These are phyloP conservation scores for Percopsis transmontana DNA, from an alignment of 2,113 vertebrate genomes.

Conservation along the genomic window DNA sequence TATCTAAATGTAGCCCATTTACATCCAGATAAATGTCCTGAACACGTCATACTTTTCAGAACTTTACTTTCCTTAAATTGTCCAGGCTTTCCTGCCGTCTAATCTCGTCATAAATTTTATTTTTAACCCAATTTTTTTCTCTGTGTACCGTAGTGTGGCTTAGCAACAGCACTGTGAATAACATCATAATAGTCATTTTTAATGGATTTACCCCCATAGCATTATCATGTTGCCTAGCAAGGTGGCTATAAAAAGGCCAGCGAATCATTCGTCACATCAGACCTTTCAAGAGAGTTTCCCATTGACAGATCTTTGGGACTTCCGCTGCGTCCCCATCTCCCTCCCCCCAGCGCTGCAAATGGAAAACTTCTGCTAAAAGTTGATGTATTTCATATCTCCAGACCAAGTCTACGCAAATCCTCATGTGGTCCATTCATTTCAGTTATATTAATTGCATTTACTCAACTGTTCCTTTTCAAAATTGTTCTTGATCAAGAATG, in stretches of 20 bases:
- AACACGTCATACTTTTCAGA: slow-evolving; percentile 21
- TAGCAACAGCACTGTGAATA: slow-evolving; percentile 61
- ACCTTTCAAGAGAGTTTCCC: slow-evolving; percentile 48
- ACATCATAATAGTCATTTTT: slow-evolving; percentile 56
- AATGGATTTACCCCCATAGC: slow-evolving; percentile 54
- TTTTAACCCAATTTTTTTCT: slow-evolving; percentile 57
- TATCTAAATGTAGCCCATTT: too few species aligned
- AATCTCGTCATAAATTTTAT: slow-evolving; percentile 60
- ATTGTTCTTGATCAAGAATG: too few species aligned
- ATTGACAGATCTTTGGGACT: slow-evolving; percentile 42
- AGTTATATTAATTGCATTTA: not conserved
- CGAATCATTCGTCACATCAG: slow-evolving; percentile 46
- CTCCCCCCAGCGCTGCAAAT: slow-evolving; percentile 23
- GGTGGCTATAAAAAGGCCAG: slow-evolving; percentile 45
- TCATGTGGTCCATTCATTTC: slow-evolving; percentile 21
- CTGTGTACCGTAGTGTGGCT: slow-evolving; percentile 32
- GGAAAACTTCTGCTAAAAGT: slow-evolving; percentile 22
- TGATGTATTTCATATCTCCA: slow-evolving; percentile 15
- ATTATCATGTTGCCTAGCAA: slow-evolving; percentile 57
- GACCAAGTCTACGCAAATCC: slow-evolving; percentile 26
- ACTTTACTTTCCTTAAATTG: slow-evolving; percentile 44
- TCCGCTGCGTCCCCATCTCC: not conserved
- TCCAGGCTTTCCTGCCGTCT: slow-evolving; percentile 58
- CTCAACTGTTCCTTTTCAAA: too few species aligned
- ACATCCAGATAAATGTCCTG: not conserved